Evolutionary conservation across 2,888 invertebrate genomes (phyloP), one percentile per base, ranked within the genome.

Genomic region (Willowsia nigromaculata): DNA sequence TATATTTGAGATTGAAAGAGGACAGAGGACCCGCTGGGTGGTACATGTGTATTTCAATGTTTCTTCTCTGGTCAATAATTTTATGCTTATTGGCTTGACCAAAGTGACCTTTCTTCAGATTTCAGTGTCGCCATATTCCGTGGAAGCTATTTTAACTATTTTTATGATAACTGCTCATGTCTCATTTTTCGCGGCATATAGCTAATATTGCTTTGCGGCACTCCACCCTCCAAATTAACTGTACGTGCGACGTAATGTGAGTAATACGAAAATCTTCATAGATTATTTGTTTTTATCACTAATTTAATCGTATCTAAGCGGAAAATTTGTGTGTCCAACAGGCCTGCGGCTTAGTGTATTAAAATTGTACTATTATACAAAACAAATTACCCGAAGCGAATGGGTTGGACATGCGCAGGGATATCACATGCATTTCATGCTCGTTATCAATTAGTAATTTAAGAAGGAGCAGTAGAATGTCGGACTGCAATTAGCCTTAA

Each of bases 21-120:
- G 3, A 27, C n/a, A n/a, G 74, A 40, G 74, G 27, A 74, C 74
- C 74, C 74, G 74, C 74, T 74, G 74, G 74, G 74, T 43, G 74
- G 74, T 25, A 43, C 74, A 74, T 74, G 74, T 74, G 43, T 25
- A 74, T 25, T 74, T 43, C 43, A 40, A 40, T 25, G 47, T 47
- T 15, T 65, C 33, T n/a, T n/a, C 33, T 65, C 65, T 74, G 27
- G 43, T n/a, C 25, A 74, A 27, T 74, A 7, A n/a, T 33, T 68
- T 40, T 33, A 68, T 68, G 37, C 65, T 18, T 40, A 37, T n/a
- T 74, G 74, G 43, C 74, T 47, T 74, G 43, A 74, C 74, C 74
- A 74, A 43, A 25, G 11, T 74, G 74, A 74, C 74, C 74, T 74
- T 65, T 74, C 25, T 43, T 47, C 47, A 47, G 22, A 47, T 74